Conservation (phyloP, 2,113 vertebrate species). For the Chelonoidis abingdonii region DNA sequence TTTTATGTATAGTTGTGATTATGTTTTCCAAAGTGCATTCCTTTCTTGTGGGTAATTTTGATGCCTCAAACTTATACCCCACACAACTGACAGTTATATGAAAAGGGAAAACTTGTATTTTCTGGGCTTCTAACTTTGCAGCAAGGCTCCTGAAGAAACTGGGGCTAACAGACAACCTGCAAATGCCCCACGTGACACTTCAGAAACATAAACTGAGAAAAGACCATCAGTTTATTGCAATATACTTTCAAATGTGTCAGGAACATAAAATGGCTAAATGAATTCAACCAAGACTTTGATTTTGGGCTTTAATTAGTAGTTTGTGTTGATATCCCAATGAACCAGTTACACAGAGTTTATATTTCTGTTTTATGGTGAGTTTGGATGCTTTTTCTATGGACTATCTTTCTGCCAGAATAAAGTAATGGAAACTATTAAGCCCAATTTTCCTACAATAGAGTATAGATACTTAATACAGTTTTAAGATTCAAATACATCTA, state of each 20-base stretch:
- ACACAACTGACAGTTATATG: neutral
- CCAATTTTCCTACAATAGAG: neutral
- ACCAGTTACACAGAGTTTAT: neutral
- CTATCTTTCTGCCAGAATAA: neutral
- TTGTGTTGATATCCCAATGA: neutral
- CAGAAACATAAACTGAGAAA: neutral
- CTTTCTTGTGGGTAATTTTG: neutral
- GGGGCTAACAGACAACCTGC: neutral
- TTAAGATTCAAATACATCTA: neutral
- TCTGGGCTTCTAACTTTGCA: neutral
- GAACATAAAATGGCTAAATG: neutral
- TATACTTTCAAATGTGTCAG: neutral
- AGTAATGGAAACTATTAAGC: neutral
- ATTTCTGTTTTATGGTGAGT: neutral
- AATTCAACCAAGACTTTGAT: neutral
- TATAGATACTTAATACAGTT: neutral
- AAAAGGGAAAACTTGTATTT: neutral
- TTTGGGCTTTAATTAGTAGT: neutral
- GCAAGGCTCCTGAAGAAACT: neutral
- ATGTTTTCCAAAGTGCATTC: no score
- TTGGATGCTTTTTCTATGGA: neutral
- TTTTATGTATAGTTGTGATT: no score
- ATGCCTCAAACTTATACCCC: neutral
- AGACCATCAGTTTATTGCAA: neutral
- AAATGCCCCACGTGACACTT: neutral